A percentile compares a stretch with the other conserved stretches of the same genome.
These are phyloP conservation scores for Mugil cephalus DNA, from an alignment of 2,113 vertebrate genomes.

Conservation along the genomic window DNA sequence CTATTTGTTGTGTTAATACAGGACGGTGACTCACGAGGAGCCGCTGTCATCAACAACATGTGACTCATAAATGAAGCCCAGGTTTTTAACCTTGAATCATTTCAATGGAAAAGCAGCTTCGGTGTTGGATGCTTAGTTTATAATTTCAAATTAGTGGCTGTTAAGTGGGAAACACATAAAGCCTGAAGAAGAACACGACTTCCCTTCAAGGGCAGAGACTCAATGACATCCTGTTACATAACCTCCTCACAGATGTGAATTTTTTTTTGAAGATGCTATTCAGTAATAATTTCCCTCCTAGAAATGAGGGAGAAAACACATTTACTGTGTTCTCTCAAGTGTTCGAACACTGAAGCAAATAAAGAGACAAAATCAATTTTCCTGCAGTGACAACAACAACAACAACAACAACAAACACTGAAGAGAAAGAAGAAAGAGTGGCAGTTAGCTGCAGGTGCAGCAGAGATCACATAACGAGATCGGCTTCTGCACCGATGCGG, in stretches of 20 bases:
- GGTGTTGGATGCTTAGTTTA: conserved; percentile 16
- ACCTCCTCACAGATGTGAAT: conserved; percentile 53
- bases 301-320: neutral
- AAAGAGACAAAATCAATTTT: neutral
- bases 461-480: conserved; percentile 12
- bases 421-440: neutral
- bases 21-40: conserved; percentile 31
- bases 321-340: neutral
- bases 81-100: conserved; percentile 47
- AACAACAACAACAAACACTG: neutral
- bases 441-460: conserved; percentile 15
- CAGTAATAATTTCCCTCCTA: conserved; percentile 12
- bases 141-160: conserved; percentile 31
- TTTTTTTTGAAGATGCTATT: conserved; percentile 35
- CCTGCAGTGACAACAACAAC: conserved; percentile 4
- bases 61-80: conserved; percentile 37
- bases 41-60: conserved; percentile 30
- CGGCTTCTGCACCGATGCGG: conserved; percentile 20
- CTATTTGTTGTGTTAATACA: conserved; percentile 17
- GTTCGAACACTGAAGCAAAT: neutral
- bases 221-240: conserved; percentile 62
- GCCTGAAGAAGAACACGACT: conserved; percentile 28
- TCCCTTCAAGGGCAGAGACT: conserved; percentile 66
- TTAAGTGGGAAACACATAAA: conserved; percentile 27
- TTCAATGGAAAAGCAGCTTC: conserved; percentile 16